Conservation (phyloP, 30 jellyfish, hydroid and myxozoan species). For the Aurelia coerulea region DNA sequence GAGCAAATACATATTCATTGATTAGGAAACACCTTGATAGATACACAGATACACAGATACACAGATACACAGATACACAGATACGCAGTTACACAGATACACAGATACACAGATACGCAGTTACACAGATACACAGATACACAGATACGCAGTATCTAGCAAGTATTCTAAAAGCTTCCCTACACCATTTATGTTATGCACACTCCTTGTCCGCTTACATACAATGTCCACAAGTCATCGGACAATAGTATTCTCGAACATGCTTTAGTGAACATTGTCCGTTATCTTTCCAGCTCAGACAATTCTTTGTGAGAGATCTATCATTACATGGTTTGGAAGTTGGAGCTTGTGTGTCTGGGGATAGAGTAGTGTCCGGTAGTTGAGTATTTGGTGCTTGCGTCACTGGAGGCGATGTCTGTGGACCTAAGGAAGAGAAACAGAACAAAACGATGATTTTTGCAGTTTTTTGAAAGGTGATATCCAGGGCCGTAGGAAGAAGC, state of each 20-base stretch:
- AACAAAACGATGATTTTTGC: too few relatives aligned
- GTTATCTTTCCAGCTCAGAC: conserved; percentile 8
- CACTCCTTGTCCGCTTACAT: background rate
- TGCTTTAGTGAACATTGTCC: conserved; percentile 30
- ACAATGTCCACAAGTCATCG: conserved; percentile 34
- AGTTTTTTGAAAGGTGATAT: too few relatives aligned
- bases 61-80: background rate
- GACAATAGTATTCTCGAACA: conserved; percentile 20
- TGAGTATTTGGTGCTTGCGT: conserved; percentile 36
- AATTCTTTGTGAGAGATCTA: background rate
- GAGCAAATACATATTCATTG: too few relatives aligned
- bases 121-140: too few relatives aligned
- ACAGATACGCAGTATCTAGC: background rate
- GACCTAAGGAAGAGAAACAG: too few relatives aligned
- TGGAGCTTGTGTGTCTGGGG: conserved; percentile 6
- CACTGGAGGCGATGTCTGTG: conserved; percentile 16
- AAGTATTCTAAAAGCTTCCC: background rate
- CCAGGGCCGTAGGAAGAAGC: too few relatives aligned
- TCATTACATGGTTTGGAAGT: conserved; percentile 19
- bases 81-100: background rate
- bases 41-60: too few relatives aligned
- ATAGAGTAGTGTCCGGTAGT: background rate
- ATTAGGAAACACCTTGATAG: too few relatives aligned
- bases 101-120: too few relatives aligned
- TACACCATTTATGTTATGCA: background rate